Evolutionary conservation across 2,797 vertebrate genomes (phyloP), one percentile per base, ranked within the genome.

Genomic region (Orestias chungarensis): DNA sequence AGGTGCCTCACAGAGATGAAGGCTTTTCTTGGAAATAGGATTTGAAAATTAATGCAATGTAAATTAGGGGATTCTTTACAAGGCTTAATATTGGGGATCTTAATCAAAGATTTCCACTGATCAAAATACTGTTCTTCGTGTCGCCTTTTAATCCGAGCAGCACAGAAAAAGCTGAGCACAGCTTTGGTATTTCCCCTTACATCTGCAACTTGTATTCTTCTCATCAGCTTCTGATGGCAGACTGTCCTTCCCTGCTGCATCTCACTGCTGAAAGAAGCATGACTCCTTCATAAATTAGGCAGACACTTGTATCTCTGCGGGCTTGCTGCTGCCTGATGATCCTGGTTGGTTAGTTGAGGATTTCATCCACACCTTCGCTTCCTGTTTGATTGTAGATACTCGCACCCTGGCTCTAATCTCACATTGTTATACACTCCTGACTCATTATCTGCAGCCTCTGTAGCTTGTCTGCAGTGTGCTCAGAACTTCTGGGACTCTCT

Each of bases 401-500:
- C 73, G 82, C 82, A 73, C 64, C 74, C 71, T 67, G 44, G 73
- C 73, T 73, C 68, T 86, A 68, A 72, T 76, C 70, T 83, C 68
- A 59, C 31, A 68, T 70, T 74, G 81, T 62, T 79, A 59, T 29
- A 68, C 84, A 73, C 76, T 64, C 42, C 75, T 74, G 77, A 78
- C 86, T 90, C 78, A 88, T 90, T 88, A 91, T 81, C 68, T 20
- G 52, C 79, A 76, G 65, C 72, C 71, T 78, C 55, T 65, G 73
- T 61, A 64, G 69, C 75, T n/a, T 23, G 44, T 74, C 50, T 73
- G 78, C 2, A 5, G 62, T 29, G 27, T 25, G 49, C 20, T 49
- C 77, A 71, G 77, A 91, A 87, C 89, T 73, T 88, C 25, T 55
- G 85, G 83, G 87, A 88, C 73, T 81, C 72, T 66, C 84, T 81